A percentile compares a stretch with the other conserved stretches of the same genome.
These are phyloP conservation scores for Chelonoidis abingdonii DNA, from an alignment of 2,113 vertebrate genomes.

Conservation along the genomic window DNA sequence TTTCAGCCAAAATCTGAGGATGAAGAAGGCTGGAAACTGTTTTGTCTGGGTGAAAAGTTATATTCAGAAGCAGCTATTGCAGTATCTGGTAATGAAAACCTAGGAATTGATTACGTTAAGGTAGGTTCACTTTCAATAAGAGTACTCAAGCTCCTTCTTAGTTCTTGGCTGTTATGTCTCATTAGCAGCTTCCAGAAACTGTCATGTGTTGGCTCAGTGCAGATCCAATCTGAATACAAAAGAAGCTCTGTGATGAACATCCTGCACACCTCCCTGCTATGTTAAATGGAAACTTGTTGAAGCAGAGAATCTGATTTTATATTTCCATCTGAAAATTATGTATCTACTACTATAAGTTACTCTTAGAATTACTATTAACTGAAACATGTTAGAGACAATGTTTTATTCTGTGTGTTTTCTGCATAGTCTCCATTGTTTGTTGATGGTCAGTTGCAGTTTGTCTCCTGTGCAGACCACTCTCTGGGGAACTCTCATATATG, in stretches of 20 bases:
- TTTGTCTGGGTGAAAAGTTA: conserved; percentile 91
- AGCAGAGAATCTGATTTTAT: not conserved
- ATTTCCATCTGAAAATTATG: not conserved
- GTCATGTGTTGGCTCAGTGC: not conserved
- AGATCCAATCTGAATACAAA: not conserved
- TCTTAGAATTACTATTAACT: not conserved
- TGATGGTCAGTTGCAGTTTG: not conserved
- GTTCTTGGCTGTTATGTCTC: not conserved
- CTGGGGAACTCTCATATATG: not conserved
- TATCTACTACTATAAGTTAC: not conserved
- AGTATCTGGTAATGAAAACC: conserved; percentile 70
- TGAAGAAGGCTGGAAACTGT: conserved; percentile 96
- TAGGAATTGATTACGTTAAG: conserved; percentile 91
- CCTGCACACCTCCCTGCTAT: not conserved
- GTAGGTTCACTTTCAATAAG: conserved; percentile 69
- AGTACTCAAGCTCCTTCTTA: not conserved
- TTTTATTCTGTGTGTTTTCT: not conserved
- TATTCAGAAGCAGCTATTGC: conserved; percentile 74
- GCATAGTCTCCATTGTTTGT: not conserved
- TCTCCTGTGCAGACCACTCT: not conserved
- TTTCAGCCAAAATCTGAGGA: conserved; percentile 88
- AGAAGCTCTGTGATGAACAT: not conserved
- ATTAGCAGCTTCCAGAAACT: not conserved
- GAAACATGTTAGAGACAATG: not conserved
- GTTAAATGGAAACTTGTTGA: not conserved